Base-by-base conservation (phyloP, 1,140 invertebrate species). In the Leptinotarsa texana region DNA sequence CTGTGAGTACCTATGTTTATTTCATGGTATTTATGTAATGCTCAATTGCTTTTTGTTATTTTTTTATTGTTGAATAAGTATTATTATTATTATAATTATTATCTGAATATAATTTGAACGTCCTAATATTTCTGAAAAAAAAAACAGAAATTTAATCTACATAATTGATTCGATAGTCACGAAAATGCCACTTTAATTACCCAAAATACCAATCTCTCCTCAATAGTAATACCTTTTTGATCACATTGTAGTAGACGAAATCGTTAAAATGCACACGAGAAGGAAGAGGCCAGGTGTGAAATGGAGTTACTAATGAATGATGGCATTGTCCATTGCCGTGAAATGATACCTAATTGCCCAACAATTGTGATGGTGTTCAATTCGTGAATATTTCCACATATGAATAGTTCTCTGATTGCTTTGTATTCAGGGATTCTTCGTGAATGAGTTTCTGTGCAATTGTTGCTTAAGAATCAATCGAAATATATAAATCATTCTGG, bases 291-390 rank as follows among this genome's bases (percentile, higher is more conserved):
- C 66, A 68, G 66, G 42, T 68, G 66, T 68, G 66, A 33, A 65
- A 77, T 76, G 72, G 72, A 74, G 72, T 69, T 75, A 69, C 78
- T 79, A 79, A 80, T 80, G 80, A 81, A 81, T 80, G 76, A 76
- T 73, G 65, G 69, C 74, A 81, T 80, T 81, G 80, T 81, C 76
- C 76, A 77, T 22, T 75, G 79, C 73, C 79, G 80, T 81, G 79
- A 81, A 81, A 81, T 81, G 76, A 81, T 77, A 77, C 79, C 80
- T 81, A 81, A 81, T 81, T 81, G 79, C 75, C 73, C 73, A 78
- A 81, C 79, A 81, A 81, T 80, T 73, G 78, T 42, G 70, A 74
- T 74, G 75, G 69, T 77, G 70, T 80, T 74, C 77, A 77, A 78
- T 74, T 77, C 73, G 72, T 69, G 74, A 75, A 80, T 77, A 80